Conservation (phyloP, 1,140 invertebrate species). For the Amphibalanus amphitrite region DNA sequence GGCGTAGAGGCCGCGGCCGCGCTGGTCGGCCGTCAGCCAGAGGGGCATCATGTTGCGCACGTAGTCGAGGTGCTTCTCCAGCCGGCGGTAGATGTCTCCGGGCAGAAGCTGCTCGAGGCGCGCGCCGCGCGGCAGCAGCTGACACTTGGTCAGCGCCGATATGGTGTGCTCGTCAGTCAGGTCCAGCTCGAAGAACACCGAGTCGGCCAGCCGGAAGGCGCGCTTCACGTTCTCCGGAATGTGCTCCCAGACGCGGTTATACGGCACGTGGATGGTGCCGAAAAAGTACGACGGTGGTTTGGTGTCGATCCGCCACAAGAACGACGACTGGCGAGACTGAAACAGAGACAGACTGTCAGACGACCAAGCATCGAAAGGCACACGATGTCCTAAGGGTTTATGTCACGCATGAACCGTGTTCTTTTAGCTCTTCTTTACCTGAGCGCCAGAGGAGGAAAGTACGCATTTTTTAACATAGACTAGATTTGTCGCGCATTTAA, state of each 20-base stretch:
- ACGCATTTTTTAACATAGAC: no score
- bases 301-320: constrained; percentile 22
- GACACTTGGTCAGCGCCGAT: constrained; percentile 31
- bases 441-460: no score
- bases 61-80: constrained; percentile 34
- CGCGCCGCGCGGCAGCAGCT: constrained; percentile 30
- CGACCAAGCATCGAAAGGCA: no score
- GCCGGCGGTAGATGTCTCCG: constrained; percentile 27
- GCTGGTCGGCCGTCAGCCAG: constrained; percentile 34
- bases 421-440: no score
- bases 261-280: constrained; percentile 41
- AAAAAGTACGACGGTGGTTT: constrained; percentile 37
- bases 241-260: constrained; percentile 36
- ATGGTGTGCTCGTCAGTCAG: constrained; percentile 33
- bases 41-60: constrained; percentile 29
- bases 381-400: no score
- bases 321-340: constrained; percentile 15
- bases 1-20: constrained; percentile 30
- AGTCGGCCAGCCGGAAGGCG: constrained; percentile 30
- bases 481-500: no score
- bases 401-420: no score
- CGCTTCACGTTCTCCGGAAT: constrained; percentile 34
- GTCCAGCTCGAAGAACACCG: constrained; percentile 38
- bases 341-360: not conserved
- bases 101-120: constrained; percentile 32